Base-by-base conservation (phyloP, 1,140 invertebrate genomes). In the Campodea augens region DNA sequence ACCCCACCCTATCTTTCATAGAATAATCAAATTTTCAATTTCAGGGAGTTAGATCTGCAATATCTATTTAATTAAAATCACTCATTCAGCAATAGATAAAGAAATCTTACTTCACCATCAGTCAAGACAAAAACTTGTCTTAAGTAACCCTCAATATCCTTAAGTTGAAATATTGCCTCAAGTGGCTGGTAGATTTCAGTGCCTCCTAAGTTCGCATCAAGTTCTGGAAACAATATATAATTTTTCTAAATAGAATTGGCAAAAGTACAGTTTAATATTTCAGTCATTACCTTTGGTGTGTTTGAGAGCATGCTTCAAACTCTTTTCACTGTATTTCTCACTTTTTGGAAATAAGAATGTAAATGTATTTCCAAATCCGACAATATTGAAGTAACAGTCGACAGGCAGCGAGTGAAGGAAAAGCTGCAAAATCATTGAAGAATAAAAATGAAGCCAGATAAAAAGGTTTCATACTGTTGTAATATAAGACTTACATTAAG, bases 151-250 rank as follows among this genome's bases (percentile, higher is more conserved):
- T 52, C 32, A 38, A 58, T 55, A 5, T 32, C n/a, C 25, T 51
- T 46, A 36, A 52, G 44, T 1, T 44, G 49, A 45, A 55, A 63
- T 37, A 65, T 52, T 25, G 51, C 38, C 42, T 60, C 27, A 4
- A 65, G 41, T 5, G 62, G 63, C 36, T 52, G 22, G 3, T 58
- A 46, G 15, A 65, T 62, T 50, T 65, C 59, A 23, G 62, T 65
- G 18, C 63, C 63, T 15, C 60, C 60, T 29, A 60, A 41, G 49
- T 62, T 49, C 3, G 61, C 58, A 3, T 53, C 32, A 41, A 64
- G 38, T n/a, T n/a, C n/a, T n/a, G n/a, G n/a, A n/a, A n/a, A n/a
- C n/a, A n/a, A n/a, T n/a, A n/a, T n/a, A n/a, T n/a, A n/a, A n/a
- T n/a, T n/a, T n/a, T n/a, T n/a, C n/a, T n/a, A n/a, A n/a, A n/a